phyloP scores from a whole-genome alignment of 2,888 invertebrate species.

The Sympetrum striolatum region DNA sequence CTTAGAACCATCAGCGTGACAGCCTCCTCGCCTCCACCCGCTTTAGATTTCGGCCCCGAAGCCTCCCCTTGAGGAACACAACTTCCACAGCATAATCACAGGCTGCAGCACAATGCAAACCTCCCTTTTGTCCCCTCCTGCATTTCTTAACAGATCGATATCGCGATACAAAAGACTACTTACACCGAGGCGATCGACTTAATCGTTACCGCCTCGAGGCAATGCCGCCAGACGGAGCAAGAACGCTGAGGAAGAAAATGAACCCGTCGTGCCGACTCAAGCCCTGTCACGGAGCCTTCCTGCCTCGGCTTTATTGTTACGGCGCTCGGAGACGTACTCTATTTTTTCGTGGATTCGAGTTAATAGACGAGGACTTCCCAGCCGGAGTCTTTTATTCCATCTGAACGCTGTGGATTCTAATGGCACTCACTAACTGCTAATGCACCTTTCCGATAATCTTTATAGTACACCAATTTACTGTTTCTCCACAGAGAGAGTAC shows the following conservation, averaged over 20 bases:
- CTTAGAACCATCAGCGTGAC: too few relatives aligned
- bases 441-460: too few relatives aligned
- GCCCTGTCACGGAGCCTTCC: neutral
- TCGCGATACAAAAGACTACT: neutral
- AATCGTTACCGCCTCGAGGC: neutral
- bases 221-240: neutral
- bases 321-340: neutral
- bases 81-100: neutral
- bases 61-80: too few relatives aligned
- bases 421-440: too few relatives aligned
- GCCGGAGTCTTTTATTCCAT: too few relatives aligned
- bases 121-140: neutral
- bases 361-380: too few relatives aligned
- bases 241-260: neutral
- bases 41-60: too few relatives aligned
- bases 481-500: too few relatives aligned
- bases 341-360: neutral
- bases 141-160: neutral
- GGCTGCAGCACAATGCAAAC: neutral
- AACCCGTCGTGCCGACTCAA: neutral
- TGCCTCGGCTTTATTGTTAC: neutral
- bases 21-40: too few relatives aligned
- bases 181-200: neutral
- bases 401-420: too few relatives aligned
- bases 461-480: too few relatives aligned